These are phyloP conservation scores for Aulostomus chinensis DNA, from an alignment of 2,797 vertebrate species.

Conservation along the genomic window DNA sequence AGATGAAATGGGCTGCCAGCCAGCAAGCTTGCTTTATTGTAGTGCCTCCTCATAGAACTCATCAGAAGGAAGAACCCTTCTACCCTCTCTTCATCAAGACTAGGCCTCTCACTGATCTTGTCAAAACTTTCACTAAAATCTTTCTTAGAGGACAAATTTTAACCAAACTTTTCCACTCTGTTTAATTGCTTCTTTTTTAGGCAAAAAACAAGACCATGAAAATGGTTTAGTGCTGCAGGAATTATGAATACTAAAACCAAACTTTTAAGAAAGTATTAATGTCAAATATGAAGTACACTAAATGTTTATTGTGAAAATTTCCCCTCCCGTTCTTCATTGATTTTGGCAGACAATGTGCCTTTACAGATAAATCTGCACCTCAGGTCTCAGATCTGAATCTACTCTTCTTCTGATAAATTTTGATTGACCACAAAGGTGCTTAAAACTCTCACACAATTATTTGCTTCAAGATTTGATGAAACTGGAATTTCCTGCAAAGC, in stretches of 20 bases:
- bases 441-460: too few relatives aligned
- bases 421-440: too few relatives aligned
- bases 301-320: too few relatives aligned
- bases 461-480: too few relatives aligned
- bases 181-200: slow-evolving; percentile 18
- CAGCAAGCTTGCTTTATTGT: slow-evolving; percentile 52
- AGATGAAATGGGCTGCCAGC: slow-evolving; percentile 56
- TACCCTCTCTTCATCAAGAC: slow-evolving; percentile 22
- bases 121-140: slow-evolving; percentile 35
- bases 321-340: too few relatives aligned
- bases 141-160: slow-evolving; percentile 31
- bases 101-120: slow-evolving; percentile 25
- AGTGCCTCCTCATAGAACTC: slow-evolving; percentile 50
- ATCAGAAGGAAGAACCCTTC: slow-evolving; percentile 24
- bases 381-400: too few relatives aligned
- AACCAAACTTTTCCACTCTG: slow-evolving; percentile 22
- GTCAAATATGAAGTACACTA: too few relatives aligned
- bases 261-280: too few relatives aligned
- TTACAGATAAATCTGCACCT: too few relatives aligned
- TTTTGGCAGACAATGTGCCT: too few relatives aligned
- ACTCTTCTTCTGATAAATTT: too few relatives aligned
- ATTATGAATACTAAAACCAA: slow-evolving; percentile 50
- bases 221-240: slow-evolving; percentile 30
- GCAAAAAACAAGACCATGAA: slow-evolving; percentile 29
- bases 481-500: too few relatives aligned